A percentile compares a stretch with the other conserved stretches of the same genome.
Evolutionary conservation across 2,888 invertebrate genomes (phyloP).

Genomic region (Pollenia amentaria): DNA sequence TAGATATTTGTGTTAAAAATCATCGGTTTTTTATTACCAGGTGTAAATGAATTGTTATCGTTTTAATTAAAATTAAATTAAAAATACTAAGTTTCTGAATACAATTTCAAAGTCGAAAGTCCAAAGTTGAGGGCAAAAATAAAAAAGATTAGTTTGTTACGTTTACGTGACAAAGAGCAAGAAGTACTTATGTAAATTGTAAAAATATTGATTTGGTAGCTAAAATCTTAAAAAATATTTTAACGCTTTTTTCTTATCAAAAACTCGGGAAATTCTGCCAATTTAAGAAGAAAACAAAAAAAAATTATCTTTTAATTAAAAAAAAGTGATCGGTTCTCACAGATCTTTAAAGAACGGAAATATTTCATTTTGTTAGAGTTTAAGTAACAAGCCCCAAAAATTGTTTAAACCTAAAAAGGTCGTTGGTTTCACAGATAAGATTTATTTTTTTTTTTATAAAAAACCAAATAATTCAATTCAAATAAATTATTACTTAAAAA

Average conservation of each 20-base stretch:
- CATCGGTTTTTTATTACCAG: too few relatives aligned
- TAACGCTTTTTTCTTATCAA: too few relatives aligned
- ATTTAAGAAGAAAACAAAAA: neutral
- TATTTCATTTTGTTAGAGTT: neutral
- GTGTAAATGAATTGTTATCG: conserved; percentile 11
- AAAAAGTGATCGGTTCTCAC: neutral
- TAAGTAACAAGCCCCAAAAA: neutral
- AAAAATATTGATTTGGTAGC: neutral
- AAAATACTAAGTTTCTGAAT: neutral
- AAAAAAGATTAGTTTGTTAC: neutral
- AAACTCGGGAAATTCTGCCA: too few relatives aligned
- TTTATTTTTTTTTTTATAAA: neutral
- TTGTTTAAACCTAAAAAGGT: conserved; percentile 14
- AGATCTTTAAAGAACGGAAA: conserved; percentile 13
- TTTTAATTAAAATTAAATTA: conserved; percentile 8
- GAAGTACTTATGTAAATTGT: neutral
- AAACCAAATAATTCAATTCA: neutral
- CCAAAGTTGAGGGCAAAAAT: conserved; percentile 3
- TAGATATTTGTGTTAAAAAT: too few relatives aligned
- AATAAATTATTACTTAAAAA: conserved; percentile 6
- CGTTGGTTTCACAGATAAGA: conserved; percentile 33
- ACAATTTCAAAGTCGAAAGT: conserved; percentile 53
- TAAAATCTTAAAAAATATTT: neutral
- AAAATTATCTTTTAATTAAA: conserved; percentile 9
- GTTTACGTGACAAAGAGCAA: conserved; percentile 33